Conservation (phyloP, 2,888 invertebrate species). For the Rhingia rostrata region DNA sequence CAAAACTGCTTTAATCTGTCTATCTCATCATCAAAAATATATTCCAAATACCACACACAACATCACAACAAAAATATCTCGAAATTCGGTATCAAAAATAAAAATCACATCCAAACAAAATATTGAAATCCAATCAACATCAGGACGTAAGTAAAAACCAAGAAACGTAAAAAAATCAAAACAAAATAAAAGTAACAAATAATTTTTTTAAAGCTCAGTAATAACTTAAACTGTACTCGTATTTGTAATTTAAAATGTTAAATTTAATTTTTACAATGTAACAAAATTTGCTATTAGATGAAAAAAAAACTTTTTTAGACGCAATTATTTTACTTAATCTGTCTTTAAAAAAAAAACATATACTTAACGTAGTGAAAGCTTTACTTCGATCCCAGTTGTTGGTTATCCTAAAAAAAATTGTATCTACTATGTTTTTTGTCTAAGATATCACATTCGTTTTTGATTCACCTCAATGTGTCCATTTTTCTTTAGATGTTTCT, state of each 20-base stretch:
- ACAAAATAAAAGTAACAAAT: conserved; percentile 22
- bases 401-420: conserved; percentile 36
- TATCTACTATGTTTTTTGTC: conserved; percentile 56
- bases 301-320: conserved; percentile 48
- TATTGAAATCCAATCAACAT: conserved; percentile 62
- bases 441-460: conserved; percentile 64
- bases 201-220: conserved; percentile 56
- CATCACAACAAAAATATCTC: conserved; percentile 62
- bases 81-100: conserved; percentile 59
- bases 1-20: conserved; percentile 65
- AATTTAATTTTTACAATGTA: conserved; percentile 49
- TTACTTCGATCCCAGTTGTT: conserved; percentile 57
- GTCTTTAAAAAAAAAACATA: conserved; percentile 45
- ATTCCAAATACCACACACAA: conserved; percentile 60
- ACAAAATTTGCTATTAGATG: conserved; percentile 65
- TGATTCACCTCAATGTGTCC: conserved; percentile 63
- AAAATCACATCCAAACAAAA: conserved; percentile 71
- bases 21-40: conserved; percentile 65
- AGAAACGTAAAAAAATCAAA: conserved; percentile 39
- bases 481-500: conserved; percentile 57
- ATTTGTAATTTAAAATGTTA: conserved; percentile 65
- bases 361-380: conserved; percentile 63
- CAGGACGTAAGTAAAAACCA: conserved; percentile 77
- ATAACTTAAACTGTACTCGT: conserved; percentile 56
- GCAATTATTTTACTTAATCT: conserved; percentile 64